Evolutionary conservation across 2,888 invertebrate species (phyloP).

Genomic region (Mythimna lalbum): DNA sequence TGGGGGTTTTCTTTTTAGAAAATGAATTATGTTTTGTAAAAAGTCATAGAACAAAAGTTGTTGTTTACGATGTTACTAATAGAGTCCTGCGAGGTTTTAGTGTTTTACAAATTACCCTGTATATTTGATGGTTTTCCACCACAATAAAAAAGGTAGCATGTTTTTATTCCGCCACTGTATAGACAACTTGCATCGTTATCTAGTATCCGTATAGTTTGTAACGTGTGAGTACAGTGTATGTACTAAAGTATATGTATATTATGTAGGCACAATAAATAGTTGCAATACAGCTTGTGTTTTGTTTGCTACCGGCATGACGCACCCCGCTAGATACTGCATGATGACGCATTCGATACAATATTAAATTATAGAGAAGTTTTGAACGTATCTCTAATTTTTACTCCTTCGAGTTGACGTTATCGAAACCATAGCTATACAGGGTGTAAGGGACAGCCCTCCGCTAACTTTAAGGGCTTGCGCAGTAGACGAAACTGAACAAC

Average conservation of each 20-base stretch:
- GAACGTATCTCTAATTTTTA: not conserved
- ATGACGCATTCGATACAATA: conserved; percentile 1
- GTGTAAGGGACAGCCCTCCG: no score
- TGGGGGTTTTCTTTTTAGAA: no score
- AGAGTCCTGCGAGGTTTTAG: no score
- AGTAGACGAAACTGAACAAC: no score
- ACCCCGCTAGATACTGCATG: conserved; percentile 68
- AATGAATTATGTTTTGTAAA: no score
- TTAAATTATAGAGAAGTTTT: not conserved
- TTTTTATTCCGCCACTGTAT: conserved; percentile 2
- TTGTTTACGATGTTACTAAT: no score
- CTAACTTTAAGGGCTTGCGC: no score
- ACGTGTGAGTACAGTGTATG: conserved; percentile 53
- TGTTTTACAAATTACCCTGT: no score
- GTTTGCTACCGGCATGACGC: conserved; percentile 80
- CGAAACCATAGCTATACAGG: not conserved
- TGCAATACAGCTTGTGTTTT: conserved; percentile 79
- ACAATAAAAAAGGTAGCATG: not conserved
- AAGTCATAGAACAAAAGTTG: no score
- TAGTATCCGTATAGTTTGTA: conserved; percentile 33
- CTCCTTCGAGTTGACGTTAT: not conserved
- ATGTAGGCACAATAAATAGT: conserved; percentile 77
- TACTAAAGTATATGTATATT: conserved; percentile 65
- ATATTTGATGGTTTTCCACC: no score
- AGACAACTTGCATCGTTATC: not conserved